phyloP scores from a whole-genome alignment of 2,113 vertebrate genomes.

The Vidua macroura region DNA sequence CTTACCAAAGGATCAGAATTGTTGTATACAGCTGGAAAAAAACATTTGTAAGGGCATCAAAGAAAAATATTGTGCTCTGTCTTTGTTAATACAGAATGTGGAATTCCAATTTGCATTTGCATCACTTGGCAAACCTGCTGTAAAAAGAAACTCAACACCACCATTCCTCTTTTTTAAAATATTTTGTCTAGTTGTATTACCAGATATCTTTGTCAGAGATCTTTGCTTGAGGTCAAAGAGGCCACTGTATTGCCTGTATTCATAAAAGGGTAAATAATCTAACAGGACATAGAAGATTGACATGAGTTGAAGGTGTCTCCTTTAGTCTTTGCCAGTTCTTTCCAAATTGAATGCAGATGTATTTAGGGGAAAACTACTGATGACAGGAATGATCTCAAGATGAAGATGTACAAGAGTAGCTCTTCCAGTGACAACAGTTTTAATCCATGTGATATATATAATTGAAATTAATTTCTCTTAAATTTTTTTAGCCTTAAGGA shows the following conservation, averaged over 20 bases:
- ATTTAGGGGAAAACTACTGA: conserved; percentile 28
- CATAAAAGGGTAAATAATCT: conserved; percentile 58
- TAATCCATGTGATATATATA: conserved; percentile 75
- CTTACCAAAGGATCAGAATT: background rate
- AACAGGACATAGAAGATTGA: conserved; percentile 50
- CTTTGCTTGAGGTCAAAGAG: conserved; percentile 52
- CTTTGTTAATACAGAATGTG: conserved; percentile 49
- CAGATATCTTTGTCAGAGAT: conserved; percentile 58
- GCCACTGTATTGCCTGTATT: conserved; percentile 37
- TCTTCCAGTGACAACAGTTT: conserved; percentile 36
- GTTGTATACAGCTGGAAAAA: conserved; percentile 16
- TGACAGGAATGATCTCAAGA: conserved; percentile 41
- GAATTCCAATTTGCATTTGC: conserved; percentile 66
- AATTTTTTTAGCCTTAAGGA: background rate
- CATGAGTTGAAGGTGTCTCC: conserved; percentile 25
- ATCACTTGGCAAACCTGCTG: conserved; percentile 57
- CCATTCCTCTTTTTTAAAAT: conserved; percentile 52
- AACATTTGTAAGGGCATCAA: conserved; percentile 9
- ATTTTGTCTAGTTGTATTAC: conserved; percentile 66
- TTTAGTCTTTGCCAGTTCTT: conserved; percentile 39
- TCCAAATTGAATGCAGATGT: conserved; percentile 70
- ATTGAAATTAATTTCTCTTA: background rate
- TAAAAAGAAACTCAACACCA: conserved; percentile 60
- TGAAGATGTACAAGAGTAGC: conserved; percentile 2
- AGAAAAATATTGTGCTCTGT: conserved; percentile 36